phyloP scores from a whole-genome alignment of 2,888 invertebrate genomes.

The Troilus luridus region DNA sequence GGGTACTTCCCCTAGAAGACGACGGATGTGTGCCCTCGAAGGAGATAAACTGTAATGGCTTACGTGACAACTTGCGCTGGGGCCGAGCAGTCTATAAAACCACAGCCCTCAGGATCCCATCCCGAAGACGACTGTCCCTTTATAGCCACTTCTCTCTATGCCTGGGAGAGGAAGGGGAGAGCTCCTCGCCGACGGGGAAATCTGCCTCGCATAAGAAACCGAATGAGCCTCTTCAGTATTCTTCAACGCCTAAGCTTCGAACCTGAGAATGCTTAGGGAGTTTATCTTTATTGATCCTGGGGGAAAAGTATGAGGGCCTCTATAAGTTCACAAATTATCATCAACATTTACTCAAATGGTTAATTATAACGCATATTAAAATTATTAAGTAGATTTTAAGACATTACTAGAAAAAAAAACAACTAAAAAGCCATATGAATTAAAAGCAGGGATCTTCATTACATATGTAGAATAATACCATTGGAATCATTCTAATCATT shows the following conservation, averaged over 20 bases:
- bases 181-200: not conserved
- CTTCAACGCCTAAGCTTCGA: not conserved
- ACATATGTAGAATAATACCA: too few relatives aligned
- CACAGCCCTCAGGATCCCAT: not conserved
- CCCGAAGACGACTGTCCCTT: not conserved
- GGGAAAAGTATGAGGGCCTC: not conserved
- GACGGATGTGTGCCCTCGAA: not conserved
- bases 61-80: not conserved
- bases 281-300: not conserved
- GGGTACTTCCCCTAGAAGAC: not conserved
- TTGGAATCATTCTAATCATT: too few relatives aligned
- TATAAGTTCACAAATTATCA: too few relatives aligned
- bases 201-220: not conserved
- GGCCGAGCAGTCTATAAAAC: not conserved
- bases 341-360: too few relatives aligned
- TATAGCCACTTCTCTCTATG: not conserved
- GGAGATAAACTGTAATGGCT: constrained; percentile 14
- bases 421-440: too few relatives aligned
- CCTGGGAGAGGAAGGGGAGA: not conserved
- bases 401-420: too few relatives aligned
- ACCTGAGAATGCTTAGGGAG: not conserved
- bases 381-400: too few relatives aligned
- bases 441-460: too few relatives aligned
- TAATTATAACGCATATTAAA: too few relatives aligned
- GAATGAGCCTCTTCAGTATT: not conserved